A percentile compares a stretch with the other conserved stretches of the same genome.
These are phyloP conservation scores for Pyrocephalus nanus DNA, from an alignment of 2,797 vertebrate genomes.

Conservation along the genomic window DNA sequence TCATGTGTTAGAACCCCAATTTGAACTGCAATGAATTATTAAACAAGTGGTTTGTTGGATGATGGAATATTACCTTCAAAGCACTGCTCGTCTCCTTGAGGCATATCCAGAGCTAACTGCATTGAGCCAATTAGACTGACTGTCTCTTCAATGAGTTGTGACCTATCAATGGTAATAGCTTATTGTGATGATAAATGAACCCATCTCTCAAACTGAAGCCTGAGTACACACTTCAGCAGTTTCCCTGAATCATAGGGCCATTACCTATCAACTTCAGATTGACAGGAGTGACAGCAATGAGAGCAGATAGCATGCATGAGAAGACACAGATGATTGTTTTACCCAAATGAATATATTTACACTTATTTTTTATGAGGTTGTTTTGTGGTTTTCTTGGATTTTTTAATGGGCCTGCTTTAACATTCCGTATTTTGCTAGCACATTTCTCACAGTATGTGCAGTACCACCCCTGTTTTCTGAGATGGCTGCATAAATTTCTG, in stretches of 20 bases:
- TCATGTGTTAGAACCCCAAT: slow-evolving; percentile 32
- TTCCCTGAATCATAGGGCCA: slow-evolving; percentile 75
- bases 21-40: slow-evolving; percentile 77
- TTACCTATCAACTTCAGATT: slow-evolving; percentile 79
- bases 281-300: slow-evolving; percentile 69
- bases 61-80: slow-evolving; percentile 79
- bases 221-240: slow-evolving; percentile 80
- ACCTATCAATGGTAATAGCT: slow-evolving; percentile 84
- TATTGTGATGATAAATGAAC: slow-evolving; percentile 89
- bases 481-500: neutral
- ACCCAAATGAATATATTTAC: slow-evolving; percentile 75
- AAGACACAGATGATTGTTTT: slow-evolving; percentile 76
- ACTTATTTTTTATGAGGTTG: slow-evolving; percentile 44
- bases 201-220: slow-evolving; percentile 80
- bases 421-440: slow-evolving; percentile 14
- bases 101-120: slow-evolving; percentile 74
- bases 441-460: neutral
- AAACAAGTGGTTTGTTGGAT: slow-evolving; percentile 71
- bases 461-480: neutral
- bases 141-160: slow-evolving; percentile 84
- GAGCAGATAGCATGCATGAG: slow-evolving; percentile 71
- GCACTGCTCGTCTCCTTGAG: slow-evolving; percentile 70
- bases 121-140: slow-evolving; percentile 82
- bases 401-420: slow-evolving; percentile 23
- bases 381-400: neutral